phyloP scores from a whole-genome alignment of 2,797 vertebrate genomes.

The Melanotaenia boesemani region DNA sequence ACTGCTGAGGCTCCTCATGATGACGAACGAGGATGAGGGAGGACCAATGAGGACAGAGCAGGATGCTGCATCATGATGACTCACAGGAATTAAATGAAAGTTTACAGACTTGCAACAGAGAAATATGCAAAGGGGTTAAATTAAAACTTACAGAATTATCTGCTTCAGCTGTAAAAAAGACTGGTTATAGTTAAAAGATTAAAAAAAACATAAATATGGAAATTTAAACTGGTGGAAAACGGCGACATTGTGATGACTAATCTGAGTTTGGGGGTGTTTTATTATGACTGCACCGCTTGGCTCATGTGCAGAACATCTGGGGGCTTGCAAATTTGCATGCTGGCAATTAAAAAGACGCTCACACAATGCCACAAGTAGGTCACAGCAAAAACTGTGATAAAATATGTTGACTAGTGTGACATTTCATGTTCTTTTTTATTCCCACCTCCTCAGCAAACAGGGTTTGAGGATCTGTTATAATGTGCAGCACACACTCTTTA shows the following conservation, averaged over 20 bases:
- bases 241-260: constrained; percentile 10
- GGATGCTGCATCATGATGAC: background rate
- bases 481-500: background rate
- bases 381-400: background rate
- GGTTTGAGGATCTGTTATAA: background rate
- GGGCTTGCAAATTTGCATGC: constrained; percentile 6
- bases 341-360: constrained; percentile 9
- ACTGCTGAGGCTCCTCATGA: background rate
- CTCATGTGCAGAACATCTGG: constrained; percentile 7
- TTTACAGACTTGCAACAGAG: no score
- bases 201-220: background rate
- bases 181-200: no score
- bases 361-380: constrained; percentile 22
- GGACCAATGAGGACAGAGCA: background rate
- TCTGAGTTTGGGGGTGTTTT: background rate
- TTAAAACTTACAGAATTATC: no score
- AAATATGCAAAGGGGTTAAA: no score
- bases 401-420: constrained; percentile 14
- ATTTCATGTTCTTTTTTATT: background rate
- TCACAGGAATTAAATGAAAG: no score
- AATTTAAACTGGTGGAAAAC: background rate
- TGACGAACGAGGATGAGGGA: background rate
- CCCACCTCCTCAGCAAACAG: constrained; percentile 9
- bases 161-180: no score
- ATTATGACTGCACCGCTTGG: constrained; percentile 6